phyloP scores from a whole-genome alignment of 53 echinoderm and acorn worm species.

The Henricia sp. region DNA sequence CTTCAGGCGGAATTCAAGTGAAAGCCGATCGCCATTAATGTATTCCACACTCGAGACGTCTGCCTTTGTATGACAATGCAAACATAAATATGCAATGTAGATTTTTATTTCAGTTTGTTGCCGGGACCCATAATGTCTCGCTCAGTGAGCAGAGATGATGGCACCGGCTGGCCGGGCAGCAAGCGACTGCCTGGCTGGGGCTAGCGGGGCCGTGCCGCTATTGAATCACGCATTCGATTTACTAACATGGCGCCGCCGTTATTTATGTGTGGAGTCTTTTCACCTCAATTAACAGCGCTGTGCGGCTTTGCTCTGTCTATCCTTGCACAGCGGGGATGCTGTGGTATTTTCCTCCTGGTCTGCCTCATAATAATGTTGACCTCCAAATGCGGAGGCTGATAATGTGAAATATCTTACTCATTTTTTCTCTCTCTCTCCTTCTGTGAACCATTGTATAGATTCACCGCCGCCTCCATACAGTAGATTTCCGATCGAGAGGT shows the following conservation, averaged over 20 bases:
- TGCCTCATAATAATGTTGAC: slow-evolving; percentile 35
- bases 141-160: slow-evolving; percentile 18
- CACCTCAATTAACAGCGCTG: slow-evolving; percentile 82
- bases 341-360: slow-evolving; percentile 30
- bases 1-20: not conserved
- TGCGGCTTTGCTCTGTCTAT: slow-evolving; percentile 69
- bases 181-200: too few relatives aligned
- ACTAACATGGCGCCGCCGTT: slow-evolving; percentile 84
- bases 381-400: slow-evolving; percentile 19
- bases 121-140: slow-evolving; percentile 7
- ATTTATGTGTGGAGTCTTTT: slow-evolving; percentile 89
- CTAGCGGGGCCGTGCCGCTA: slow-evolving; percentile 56
- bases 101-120: slow-evolving; percentile 7
- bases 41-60: not conserved
- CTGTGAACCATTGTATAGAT: slow-evolving; percentile 63
- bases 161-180: slow-evolving; percentile 3
- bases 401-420: slow-evolving; percentile 8
- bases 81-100: slow-evolving; percentile 19
- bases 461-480: slow-evolving; percentile 99
- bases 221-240: slow-evolving; percentile 85
- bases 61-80: not conserved
- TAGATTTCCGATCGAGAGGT: slow-evolving; percentile 88
- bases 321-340: slow-evolving; percentile 61
- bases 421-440: slow-evolving; percentile 28
- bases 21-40: not conserved